These are phyloP conservation scores for Apis florea DNA, from an alignment of 1,140 invertebrate species.

Conservation along the genomic window DNA sequence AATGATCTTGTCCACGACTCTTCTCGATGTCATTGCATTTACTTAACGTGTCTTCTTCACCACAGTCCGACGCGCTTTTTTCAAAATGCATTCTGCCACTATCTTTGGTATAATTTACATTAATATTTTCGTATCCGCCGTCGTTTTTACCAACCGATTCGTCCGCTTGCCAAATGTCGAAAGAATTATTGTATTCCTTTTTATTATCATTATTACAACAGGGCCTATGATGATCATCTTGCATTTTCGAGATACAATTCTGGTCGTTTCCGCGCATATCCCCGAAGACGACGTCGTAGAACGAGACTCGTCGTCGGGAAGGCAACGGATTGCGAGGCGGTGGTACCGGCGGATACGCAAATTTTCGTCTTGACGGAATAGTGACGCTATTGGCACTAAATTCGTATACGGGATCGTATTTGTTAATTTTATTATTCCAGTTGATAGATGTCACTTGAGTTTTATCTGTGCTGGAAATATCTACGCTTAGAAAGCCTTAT, in stretches of 20 bases:
- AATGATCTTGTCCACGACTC: slow-evolving; percentile 27
- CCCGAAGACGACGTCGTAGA: slow-evolving; percentile 56
- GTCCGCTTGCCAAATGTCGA: slow-evolving; percentile 58
- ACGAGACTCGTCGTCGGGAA: slow-evolving; percentile 67
- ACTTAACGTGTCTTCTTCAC: slow-evolving; percentile 8
- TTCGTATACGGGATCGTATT: slow-evolving; percentile 25
- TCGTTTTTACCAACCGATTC: slow-evolving; percentile 45
- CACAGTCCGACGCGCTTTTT: slow-evolving; percentile 31
- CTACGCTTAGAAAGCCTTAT: slow-evolving; percentile 58
- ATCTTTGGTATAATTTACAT: slow-evolving; percentile 21
- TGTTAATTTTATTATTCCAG: slow-evolving; percentile 34
- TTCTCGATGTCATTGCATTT: slow-evolving; percentile 42
- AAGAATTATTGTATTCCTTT: slow-evolving; percentile 26
- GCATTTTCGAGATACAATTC: slow-evolving; percentile 37
- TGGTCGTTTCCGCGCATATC: slow-evolving; percentile 37
- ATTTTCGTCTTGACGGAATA: slow-evolving; percentile 56
- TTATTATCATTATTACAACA: slow-evolving; percentile 26
- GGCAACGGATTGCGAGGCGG: slow-evolving; percentile 59
- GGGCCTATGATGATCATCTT: slow-evolving; percentile 37
- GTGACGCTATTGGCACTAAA: slow-evolving; percentile 24
- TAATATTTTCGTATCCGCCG: slow-evolving; percentile 55
- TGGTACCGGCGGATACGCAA: slow-evolving; percentile 65
- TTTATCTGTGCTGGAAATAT: slow-evolving; percentile 59
- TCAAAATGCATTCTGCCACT: slow-evolving; percentile 42
- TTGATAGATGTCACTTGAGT: slow-evolving; percentile 18